Percentiles rank a stretch among this genome's conserved stretches.
Evolutionary conservation across 2,888 invertebrate genomes (phyloP).

Genomic region (Cosmopolites sordidus): DNA sequence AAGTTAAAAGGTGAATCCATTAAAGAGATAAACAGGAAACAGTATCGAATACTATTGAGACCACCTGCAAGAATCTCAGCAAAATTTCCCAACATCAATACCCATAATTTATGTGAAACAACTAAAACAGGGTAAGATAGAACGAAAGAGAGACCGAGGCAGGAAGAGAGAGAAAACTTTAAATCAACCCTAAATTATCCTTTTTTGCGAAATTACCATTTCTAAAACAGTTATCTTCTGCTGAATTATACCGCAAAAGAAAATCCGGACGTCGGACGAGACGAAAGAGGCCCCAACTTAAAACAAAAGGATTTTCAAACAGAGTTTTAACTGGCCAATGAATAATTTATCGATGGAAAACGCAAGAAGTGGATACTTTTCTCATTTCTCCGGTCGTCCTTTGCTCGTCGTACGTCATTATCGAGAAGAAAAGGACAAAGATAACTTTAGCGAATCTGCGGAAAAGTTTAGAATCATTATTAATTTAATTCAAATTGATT

Average conservation of each 20-base stretch:
- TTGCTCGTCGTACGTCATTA: not conserved
- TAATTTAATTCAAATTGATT: no score
- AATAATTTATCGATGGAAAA: not conserved
- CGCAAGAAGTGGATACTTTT: not conserved
- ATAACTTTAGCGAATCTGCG: not conserved
- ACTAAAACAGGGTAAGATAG: no score
- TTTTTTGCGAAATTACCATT: not conserved
- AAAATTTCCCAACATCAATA: no score
- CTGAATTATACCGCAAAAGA: not conserved
- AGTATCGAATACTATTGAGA: no score
- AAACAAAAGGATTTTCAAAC: conserved; percentile 2
- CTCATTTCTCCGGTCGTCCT: not conserved
- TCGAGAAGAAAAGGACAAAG: not conserved
- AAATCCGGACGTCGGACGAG: not conserved
- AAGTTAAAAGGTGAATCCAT: no score
- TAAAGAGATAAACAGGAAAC: no score
- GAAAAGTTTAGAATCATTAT: no score
- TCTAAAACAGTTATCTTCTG: not conserved
- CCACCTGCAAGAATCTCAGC: no score
- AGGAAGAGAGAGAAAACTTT: no score
- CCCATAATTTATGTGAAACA: no score
- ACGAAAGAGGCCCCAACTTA: not conserved
- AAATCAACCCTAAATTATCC: no score
- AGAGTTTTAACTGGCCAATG: not conserved
- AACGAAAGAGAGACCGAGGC: no score